phyloP scores from a whole-genome alignment of 1,140 invertebrate genomes.

The Mesaphorura yosii region DNA sequence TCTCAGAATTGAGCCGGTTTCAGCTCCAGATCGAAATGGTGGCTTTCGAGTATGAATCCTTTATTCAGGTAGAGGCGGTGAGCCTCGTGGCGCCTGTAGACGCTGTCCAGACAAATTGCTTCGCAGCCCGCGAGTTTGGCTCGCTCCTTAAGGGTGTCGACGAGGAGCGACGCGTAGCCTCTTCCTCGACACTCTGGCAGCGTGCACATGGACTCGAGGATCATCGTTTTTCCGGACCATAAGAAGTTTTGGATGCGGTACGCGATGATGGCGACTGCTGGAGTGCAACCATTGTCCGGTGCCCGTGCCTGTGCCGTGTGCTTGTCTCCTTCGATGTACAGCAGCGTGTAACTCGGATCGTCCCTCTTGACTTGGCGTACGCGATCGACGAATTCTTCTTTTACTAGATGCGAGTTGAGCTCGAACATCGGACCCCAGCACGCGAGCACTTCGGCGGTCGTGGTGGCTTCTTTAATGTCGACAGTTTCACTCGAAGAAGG shows the following conservation, averaged over 20 bases:
- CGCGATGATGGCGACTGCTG: background rate
- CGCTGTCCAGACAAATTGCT: constrained; percentile 5
- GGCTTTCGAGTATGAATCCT: background rate
- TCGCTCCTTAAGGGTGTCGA: constrained; percentile 2
- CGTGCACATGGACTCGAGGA: constrained; percentile 16
- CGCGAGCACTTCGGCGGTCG: background rate
- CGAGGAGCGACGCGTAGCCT: constrained; percentile 7
- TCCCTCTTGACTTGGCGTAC: background rate
- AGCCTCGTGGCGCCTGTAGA: constrained; percentile 10
- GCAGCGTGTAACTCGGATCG: background rate
- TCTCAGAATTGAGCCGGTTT: too few species aligned
- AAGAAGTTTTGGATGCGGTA: background rate
- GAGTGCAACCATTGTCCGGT: background rate
- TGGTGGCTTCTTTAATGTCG: constrained; percentile 9
- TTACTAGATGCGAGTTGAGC: constrained; percentile 10
- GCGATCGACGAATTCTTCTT: background rate
- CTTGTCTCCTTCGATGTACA: background rate
- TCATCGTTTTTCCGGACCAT: constrained; percentile 1
- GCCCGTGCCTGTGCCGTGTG: too few species aligned
- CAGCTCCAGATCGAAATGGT: background rate
- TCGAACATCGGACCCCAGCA: constrained; percentile 1
- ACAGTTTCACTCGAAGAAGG: too few species aligned
- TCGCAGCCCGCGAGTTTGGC: constrained; percentile 13
- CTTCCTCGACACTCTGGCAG: background rate
- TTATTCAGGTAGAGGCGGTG: constrained; percentile 22